Evolutionary conservation across 2,113 vertebrate genomes (phyloP).

Genomic region (Galbula dea): DNA sequence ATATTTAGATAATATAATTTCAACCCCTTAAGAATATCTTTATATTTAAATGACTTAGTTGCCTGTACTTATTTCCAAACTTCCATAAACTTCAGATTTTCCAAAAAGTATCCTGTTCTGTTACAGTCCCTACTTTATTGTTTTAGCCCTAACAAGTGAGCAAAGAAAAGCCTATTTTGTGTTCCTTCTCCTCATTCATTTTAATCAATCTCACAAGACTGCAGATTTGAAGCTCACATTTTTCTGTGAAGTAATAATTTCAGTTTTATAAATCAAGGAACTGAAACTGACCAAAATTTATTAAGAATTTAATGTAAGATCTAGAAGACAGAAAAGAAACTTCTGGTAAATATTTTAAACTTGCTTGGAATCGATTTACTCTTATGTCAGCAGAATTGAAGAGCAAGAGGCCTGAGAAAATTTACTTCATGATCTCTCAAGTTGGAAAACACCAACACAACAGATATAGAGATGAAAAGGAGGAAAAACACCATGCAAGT

Average conservation of each 20-base stretch:
- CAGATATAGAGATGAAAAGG: not conserved
- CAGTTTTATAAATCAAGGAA: not conserved
- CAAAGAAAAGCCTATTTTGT: not conserved
- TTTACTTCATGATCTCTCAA: not conserved
- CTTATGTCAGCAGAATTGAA: not conserved
- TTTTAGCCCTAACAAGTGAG: not conserved
- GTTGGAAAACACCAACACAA: not conserved
- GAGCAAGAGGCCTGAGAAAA: not conserved
- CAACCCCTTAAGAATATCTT: not conserved
- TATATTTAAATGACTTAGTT: not conserved
- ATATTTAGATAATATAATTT: not conserved
- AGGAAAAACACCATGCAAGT: not conserved
- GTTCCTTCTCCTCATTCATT: not conserved
- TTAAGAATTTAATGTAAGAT: not conserved
- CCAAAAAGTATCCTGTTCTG: not conserved
- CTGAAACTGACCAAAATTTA: not conserved
- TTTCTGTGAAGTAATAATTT: not conserved
- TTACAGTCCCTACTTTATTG: not conserved
- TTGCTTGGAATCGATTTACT: not conserved
- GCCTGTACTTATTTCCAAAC: not conserved
- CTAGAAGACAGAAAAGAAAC: not conserved
- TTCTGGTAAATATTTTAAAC: not conserved
- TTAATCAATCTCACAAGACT: not conserved
- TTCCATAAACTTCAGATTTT: not conserved
- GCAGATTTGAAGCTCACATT: not conserved